Conservation (phyloP, 2,113 vertebrate species). For the Pogona vitticeps region DNA sequence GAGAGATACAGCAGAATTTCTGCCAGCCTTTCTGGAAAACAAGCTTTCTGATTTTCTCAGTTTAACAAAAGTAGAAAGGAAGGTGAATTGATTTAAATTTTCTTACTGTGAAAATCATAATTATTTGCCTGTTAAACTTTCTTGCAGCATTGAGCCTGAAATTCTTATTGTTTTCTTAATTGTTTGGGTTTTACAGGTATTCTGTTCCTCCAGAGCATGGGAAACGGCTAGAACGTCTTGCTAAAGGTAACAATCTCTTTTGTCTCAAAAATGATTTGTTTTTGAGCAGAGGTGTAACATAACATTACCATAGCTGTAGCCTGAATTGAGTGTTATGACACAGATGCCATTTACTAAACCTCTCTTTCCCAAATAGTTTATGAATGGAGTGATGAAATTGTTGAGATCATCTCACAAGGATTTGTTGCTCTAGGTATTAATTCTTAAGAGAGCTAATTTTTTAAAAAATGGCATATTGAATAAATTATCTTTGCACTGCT, state of each 20-base stretch:
- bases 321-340: background rate
- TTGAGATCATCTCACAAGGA: background rate
- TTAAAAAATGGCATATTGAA: background rate
- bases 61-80: background rate
- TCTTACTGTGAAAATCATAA: background rate
- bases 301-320: background rate
- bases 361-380: no score
- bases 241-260: conserved; percentile 85
- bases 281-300: background rate
- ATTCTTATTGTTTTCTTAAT: background rate
- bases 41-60: background rate
- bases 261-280: background rate
- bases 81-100: background rate
- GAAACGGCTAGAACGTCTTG: conserved; percentile 92
- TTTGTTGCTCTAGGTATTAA: background rate
- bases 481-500: background rate
- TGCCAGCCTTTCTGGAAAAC: background rate
- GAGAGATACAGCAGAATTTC: no score
- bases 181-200: conserved; percentile 80
- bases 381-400: background rate
- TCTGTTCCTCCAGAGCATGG: conserved; percentile 94
- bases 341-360: background rate
- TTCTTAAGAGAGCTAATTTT: background rate
- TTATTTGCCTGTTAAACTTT: background rate
- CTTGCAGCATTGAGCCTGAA: background rate